Evolutionary conservation across 2,888 invertebrate genomes (phyloP), one percentile per base, ranked within the genome.

Genomic region (Calameuta filiformis): DNA sequence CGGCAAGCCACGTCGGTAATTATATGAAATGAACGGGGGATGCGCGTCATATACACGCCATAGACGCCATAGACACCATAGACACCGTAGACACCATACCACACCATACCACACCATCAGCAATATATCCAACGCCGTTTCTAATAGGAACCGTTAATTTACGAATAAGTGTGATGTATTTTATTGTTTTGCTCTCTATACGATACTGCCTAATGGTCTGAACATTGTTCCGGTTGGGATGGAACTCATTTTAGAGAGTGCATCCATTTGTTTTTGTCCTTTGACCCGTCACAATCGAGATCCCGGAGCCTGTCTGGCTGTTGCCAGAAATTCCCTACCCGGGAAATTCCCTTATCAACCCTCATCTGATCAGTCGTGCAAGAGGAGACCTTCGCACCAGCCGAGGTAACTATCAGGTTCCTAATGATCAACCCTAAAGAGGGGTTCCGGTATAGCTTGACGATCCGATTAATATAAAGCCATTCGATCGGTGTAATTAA

Each of bases 91-190:
- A 56, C 23, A 23, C 40, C 40, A 9, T 56, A 37, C 83, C 33
- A 33, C 82, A 76, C 79, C 81, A 78, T 80, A 77, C 77, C 75
- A 73, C 73, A 77, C 77, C 74, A 79, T 76, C 77, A 73, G 75
- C 77, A n/a, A 40, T 68, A 30, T 40, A 68, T 77, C 73, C 77
- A 76, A 76, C 76, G 73, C 74, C 71, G 40, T 77, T 75, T 79
- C 76, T 88, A 86, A 88, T 87, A 85, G 85, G 83, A 85, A 84
- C 85, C 84, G 86, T 85, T 88, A 88, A 88, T 88, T 88, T 86
- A 82, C 79, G 81, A 81, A 81, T 83, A 81, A 83, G 81, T 82
- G 79, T 83, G 80, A 83, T 83, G 81, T 85, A 86, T 87, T 86
- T 87, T 84, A 85, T 85, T 85, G 82, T 85, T 83, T 84, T 78